A percentile compares a stretch with the other conserved stretches of the same genome.
Evolutionary conservation across 92 coral and sea anemone genomes (phyloP).

Genomic region (Heliopora coerulea): DNA sequence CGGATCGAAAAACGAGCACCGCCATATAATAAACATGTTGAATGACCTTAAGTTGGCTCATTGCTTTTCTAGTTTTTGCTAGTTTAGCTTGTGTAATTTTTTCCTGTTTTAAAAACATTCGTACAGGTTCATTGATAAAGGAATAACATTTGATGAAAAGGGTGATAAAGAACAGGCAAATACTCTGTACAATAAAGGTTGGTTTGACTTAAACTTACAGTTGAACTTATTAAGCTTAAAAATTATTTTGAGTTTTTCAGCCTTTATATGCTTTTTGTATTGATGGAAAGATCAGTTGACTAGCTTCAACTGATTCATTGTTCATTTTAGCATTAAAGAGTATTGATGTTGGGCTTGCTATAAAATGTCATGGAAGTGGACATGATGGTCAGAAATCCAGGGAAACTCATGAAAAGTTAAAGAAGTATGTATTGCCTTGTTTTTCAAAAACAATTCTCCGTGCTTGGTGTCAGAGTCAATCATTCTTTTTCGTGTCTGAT

Average conservation of each 20-base stretch:
- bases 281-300: background rate
- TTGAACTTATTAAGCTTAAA: too few relatives aligned
- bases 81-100: background rate
- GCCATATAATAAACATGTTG: too few relatives aligned
- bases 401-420: slow-evolving; percentile 76
- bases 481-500: too few relatives aligned
- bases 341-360: slow-evolving; percentile 71
- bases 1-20: too few relatives aligned
- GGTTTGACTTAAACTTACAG: background rate
- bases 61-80: too few relatives aligned
- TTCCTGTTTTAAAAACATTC: background rate
- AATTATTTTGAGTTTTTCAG: background rate
- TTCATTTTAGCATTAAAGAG: slow-evolving; percentile 62
- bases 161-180: slow-evolving; percentile 72
- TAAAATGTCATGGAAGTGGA: slow-evolving; percentile 58
- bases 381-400: slow-evolving; percentile 58
- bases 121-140: slow-evolving; percentile 71
- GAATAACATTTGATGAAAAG: slow-evolving; percentile 72
- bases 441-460: too few relatives aligned
- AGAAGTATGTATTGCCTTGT: slow-evolving; percentile 76
- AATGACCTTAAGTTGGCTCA: too few relatives aligned
- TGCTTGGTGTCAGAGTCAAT: too few relatives aligned
- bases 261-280: background rate
- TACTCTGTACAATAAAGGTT: slow-evolving; percentile 77
- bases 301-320: background rate